Percentiles rank a stretch among this genome's conserved stretches.
Evolutionary conservation across 2,113 vertebrate species (phyloP).

Genomic region (Callopanchax toddi): DNA sequence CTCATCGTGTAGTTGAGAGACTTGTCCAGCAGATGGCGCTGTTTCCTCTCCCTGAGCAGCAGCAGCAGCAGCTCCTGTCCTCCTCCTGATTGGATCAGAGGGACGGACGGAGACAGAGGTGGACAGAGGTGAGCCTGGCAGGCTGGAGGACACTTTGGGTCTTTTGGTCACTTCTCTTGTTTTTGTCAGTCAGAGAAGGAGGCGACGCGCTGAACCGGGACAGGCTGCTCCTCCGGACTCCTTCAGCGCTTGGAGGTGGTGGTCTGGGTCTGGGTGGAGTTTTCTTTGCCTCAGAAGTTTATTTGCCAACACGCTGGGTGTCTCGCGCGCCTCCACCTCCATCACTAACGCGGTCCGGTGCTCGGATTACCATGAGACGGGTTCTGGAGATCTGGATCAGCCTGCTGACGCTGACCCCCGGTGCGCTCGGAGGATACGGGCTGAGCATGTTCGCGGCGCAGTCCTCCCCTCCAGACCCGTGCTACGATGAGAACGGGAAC

Average conservation of each 20-base stretch:
- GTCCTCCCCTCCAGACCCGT: slow-evolving; percentile 93
- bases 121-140: slow-evolving; percentile 77
- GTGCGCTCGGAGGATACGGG: slow-evolving; percentile 83
- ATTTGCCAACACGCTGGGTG: slow-evolving; percentile 40
- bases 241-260: slow-evolving; percentile 62
- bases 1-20: not conserved
- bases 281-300: slow-evolving; percentile 66
- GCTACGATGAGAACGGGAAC: slow-evolving; percentile 95
- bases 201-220: slow-evolving; percentile 49
- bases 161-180: slow-evolving; percentile 57
- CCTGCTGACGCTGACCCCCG: slow-evolving; percentile 82
- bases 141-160: slow-evolving; percentile 57
- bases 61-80: slow-evolving; percentile 44
- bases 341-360: slow-evolving; percentile 11
- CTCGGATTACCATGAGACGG: slow-evolving; percentile 78
- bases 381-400: slow-evolving; percentile 84
- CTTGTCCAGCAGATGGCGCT: slow-evolving; percentile 79
- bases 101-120: slow-evolving; percentile 68
- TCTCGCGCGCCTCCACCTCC: slow-evolving; percentile 3
- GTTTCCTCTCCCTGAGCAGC: slow-evolving; percentile 60
- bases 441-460: slow-evolving; percentile 94
- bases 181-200: slow-evolving; percentile 33
- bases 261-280: slow-evolving; percentile 67
- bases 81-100: slow-evolving; percentile 57
- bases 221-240: slow-evolving; percentile 46